Base-by-base conservation (phyloP, 2,797 vertebrate genomes). In the Rhynchotus rufescens region DNA sequence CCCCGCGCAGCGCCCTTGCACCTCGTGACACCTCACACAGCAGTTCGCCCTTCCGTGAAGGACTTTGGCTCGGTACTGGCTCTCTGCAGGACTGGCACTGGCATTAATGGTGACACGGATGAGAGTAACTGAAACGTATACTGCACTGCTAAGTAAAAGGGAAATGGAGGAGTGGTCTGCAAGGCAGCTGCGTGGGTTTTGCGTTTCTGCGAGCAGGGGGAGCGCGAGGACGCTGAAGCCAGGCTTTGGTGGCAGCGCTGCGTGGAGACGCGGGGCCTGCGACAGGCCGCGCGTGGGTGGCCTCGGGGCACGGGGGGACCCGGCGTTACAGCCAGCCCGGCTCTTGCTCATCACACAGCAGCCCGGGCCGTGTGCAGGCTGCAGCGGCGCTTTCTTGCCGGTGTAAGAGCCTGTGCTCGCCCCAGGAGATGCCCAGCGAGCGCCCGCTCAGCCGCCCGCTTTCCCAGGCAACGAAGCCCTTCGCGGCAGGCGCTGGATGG, bases 281-380 rank as follows among this genome's bases (percentile, higher is more conserved):
- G 67, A 71, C 32, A 59, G 42, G 25, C n/a, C 0, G 0, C 9
- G 11, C 21, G 22, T 0, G 0, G 3, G 3, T 4, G 68, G 84
- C 26, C 36, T 17, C 26, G 66, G 34, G 34, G 32, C 2, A 5
- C 15, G 44, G 62, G 60, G 81, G 44, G 28, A 61, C 12, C 11
- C 42, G n/a, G 47, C n/a, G 12, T 71, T 61, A 81, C 80, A 71
- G 25, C 61, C 32, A 72, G 69, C 74, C 36, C 65, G 30, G 16
- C 56, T 85, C 64, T 57, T 91, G 10, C 9, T 52, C 28, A 8
- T 6, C 44, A 16, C 52, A 28, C 59, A 65, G 52, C 56, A 65
- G 30, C 61, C 30, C 36, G 66, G 60, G 20, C 2, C 25, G 45
- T 38, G 10, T 7, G 1, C 22, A 30, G 42, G 34, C 36, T 49